Base-by-base conservation (phyloP, 2,888 invertebrate species). In the Meteorus cinctellus region DNA sequence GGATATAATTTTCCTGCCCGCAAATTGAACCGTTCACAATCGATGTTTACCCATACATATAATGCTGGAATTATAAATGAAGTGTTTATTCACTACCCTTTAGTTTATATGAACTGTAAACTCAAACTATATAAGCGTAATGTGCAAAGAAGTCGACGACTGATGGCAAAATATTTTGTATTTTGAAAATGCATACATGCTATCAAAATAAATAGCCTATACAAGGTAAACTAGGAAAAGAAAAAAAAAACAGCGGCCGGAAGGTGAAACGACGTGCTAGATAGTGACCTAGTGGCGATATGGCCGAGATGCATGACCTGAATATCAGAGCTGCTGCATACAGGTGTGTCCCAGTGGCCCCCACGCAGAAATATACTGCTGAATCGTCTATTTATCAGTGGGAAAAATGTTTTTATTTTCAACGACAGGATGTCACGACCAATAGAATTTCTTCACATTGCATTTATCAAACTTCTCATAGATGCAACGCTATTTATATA, bases 251-350 rank as follows among this genome's bases (percentile, higher is more conserved):
- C 79, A 80, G 79, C 78, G 79, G 81, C 77, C 48, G 73, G 78
- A 78, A 72, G 76, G 70, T 74, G 68, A 73, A 76, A 77, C 27
- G 19, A 24, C 70, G 78, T 76, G 77, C 77, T 84, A 81, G 84
- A 86, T 86, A 87, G 86, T 87, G 88, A 87, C 87, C 88, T 86
- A 88, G 86, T 88, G 84, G 84, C 77, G 68, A 86, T 86, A 87
- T 86, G 86, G 84, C 86, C 88, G 88, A 88, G 86, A 87, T 88
- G 86, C 87, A 87, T 88, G 88, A 87, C 88, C 88, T 85, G 87
- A 87, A 88, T 88, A 86, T 86, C 88, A 82, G 78, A 19, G 72
- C 69, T 72, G 72, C 77, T 78, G 80, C 82, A 84, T 86, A 87
- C 87, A 62, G 65, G 87, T 87, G 88, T 88, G 87, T 86, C 87